phyloP scores from a whole-genome alignment of 2,888 invertebrate species.

The Sylvicola cinctus region DNA sequence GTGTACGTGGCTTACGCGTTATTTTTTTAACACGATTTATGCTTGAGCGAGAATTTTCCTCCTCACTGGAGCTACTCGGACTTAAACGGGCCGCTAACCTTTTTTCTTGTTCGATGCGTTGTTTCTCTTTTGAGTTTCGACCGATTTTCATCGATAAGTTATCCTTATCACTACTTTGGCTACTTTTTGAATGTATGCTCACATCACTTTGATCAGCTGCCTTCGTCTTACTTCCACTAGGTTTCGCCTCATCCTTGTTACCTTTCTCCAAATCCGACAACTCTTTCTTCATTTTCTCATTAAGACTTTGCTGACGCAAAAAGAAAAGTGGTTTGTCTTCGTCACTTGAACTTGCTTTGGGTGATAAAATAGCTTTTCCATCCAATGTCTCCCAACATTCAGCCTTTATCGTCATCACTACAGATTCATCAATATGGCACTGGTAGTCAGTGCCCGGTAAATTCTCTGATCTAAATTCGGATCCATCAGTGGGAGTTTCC shows the following conservation, averaged over 20 bases:
- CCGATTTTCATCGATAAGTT: conserved; percentile 27
- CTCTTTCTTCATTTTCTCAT: conserved; percentile 21
- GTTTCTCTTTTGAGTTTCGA: conserved; percentile 25
- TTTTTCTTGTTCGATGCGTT: conserved; percentile 18
- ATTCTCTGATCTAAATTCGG: conserved; percentile 9
- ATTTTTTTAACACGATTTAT: conserved; percentile 16
- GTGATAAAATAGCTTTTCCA: not conserved
- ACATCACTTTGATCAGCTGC: not conserved
- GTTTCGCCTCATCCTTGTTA: conserved; percentile 13
- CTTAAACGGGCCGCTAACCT: conserved; percentile 18
- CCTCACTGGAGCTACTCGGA: conserved; percentile 28
- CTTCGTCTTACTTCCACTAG: not conserved
- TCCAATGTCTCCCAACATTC: conserved; percentile 3
- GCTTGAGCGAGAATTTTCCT: conserved; percentile 9
- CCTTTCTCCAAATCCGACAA: conserved; percentile 3
- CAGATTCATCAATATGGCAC: conserved; percentile 27
- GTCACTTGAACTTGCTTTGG: conserved; percentile 9
- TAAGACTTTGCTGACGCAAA: conserved; percentile 8
- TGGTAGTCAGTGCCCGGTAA: conserved; percentile 19
- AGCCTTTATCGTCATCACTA: conserved; percentile 7
- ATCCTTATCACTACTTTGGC: conserved; percentile 6
- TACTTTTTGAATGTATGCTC: conserved; percentile 12
- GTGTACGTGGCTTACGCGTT: conserved; percentile 8
- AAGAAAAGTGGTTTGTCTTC: conserved; percentile 16
- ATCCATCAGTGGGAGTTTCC: conserved; percentile 19